Conservation (phyloP, 2,113 vertebrate species). For the Chloebia gouldiae region DNA sequence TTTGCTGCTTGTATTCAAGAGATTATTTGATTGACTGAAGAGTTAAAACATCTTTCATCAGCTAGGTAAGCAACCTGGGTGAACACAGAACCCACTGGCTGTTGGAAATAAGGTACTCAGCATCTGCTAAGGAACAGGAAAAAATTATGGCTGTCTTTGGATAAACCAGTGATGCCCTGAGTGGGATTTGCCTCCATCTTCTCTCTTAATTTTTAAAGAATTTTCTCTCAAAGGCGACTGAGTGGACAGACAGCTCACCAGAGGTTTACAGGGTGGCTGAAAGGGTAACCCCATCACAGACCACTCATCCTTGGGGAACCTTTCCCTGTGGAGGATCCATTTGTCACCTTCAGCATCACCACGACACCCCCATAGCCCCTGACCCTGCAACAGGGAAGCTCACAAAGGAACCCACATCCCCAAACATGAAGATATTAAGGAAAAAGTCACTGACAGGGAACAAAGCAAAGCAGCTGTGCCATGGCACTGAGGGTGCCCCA, state of each 20-base stretch:
- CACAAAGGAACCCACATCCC: background rate
- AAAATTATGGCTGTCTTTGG: background rate
- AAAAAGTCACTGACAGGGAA: background rate
- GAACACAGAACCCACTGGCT: background rate
- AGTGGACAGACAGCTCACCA: background rate
- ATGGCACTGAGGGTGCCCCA: background rate
- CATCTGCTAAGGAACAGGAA: background rate
- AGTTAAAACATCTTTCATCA: background rate
- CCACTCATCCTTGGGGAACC: too few species aligned
- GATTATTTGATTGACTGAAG: background rate
- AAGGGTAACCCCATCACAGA: background rate
- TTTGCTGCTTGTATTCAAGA: background rate
- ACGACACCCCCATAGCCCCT: fast-evolving
- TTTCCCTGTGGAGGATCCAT: background rate
- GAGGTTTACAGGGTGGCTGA: background rate
- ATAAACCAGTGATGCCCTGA: background rate
- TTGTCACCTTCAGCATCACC: background rate
- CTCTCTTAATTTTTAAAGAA: background rate
- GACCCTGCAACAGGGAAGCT: background rate
- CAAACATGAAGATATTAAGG: background rate
- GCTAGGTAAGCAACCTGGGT: background rate
- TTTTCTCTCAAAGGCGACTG: background rate
- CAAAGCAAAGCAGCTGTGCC: background rate
- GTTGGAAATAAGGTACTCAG: background rate
- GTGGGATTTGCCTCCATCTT: background rate